Evolutionary conservation across 2,113 vertebrate genomes (phyloP).

Genomic region (Saguinus imperator): DNA sequence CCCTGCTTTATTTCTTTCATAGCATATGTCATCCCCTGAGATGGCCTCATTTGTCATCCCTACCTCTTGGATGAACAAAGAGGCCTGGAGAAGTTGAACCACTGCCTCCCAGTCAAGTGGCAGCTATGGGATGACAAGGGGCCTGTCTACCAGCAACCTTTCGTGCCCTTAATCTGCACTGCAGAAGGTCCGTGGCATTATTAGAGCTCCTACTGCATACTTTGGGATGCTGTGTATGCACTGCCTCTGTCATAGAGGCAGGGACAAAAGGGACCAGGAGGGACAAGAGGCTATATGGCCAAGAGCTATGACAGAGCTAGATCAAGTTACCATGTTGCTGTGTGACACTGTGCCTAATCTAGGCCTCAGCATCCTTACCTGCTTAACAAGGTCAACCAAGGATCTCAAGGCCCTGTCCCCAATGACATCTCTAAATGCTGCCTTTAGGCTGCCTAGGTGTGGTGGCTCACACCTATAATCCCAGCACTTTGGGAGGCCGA

Average conservation of each 20-base stretch:
- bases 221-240: background rate
- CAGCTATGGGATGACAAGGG: background rate
- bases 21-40: background rate
- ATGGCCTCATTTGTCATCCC: no score
- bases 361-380: background rate
- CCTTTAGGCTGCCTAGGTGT: background rate
- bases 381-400: no score
- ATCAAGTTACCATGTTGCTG: background rate
- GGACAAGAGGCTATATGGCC: background rate
- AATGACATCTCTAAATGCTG: background rate
- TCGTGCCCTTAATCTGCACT: background rate
- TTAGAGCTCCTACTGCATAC: background rate
- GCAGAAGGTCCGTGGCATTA: background rate
- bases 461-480: no score
- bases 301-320: background rate
- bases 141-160: background rate
- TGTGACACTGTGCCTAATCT: background rate
- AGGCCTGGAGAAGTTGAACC: background rate
- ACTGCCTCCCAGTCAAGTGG: accelerated
- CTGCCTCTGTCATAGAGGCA: background rate
- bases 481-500: no score
- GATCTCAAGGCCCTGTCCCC: background rate
- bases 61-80: background rate
- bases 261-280: no score
- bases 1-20: background rate